phyloP scores from a whole-genome alignment of 2,113 vertebrate genomes.

The Donacobius atricapilla region DNA sequence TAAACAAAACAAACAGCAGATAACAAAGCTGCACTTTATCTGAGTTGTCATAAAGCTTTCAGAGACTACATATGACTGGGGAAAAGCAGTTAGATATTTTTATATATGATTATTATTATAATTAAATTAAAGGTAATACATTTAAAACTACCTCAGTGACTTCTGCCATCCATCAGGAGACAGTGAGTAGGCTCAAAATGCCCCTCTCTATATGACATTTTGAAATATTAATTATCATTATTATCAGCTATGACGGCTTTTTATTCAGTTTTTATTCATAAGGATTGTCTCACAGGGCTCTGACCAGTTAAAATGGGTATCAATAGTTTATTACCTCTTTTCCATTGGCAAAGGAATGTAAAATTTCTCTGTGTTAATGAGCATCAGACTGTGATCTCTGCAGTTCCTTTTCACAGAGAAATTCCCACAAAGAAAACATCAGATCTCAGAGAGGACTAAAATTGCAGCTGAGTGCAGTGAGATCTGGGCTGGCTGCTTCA shows the following conservation, averaged over 20 bases:
- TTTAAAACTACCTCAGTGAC: background rate
- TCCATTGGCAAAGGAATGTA: background rate
- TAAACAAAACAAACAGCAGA: background rate
- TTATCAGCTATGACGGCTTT: background rate
- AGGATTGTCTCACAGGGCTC: background rate
- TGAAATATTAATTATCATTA: background rate
- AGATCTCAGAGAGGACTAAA: background rate
- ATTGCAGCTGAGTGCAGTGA: background rate
- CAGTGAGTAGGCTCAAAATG: background rate
- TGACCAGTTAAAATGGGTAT: background rate
- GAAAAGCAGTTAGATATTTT: background rate
- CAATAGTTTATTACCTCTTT: background rate
- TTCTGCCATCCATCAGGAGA: background rate
- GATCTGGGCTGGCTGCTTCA: background rate
- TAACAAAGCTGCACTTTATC: background rate
- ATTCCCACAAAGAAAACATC: background rate
- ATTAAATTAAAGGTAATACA: background rate
- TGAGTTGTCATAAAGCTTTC: background rate
- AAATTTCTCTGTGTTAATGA: background rate
- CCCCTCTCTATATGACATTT: background rate
- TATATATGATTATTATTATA: background rate
- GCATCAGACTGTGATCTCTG: background rate
- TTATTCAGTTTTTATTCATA: background rate
- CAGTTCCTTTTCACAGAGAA: background rate
- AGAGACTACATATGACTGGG: background rate